Evolutionary conservation across 2,113 vertebrate genomes (phyloP), one percentile per base, ranked within the genome.

Genomic region (Melanostigma gelatinosum): DNA sequence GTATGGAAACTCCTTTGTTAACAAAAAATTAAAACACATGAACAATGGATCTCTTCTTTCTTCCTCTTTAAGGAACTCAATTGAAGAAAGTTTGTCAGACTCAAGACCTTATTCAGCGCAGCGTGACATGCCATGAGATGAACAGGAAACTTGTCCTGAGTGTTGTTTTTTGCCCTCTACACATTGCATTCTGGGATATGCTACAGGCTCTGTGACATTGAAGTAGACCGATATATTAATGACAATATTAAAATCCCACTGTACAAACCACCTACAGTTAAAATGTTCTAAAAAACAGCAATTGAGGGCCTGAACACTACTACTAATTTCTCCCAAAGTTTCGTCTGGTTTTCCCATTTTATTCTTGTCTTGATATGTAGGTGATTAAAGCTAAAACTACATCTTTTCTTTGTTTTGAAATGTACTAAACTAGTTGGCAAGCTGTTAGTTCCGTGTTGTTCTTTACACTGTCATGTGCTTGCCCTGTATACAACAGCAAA

Each of bases 81-180:
- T 63, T 6, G 42, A 46, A 55, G 58, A 52, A 48, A 73, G 40
- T 58, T 73, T 68, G 12, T 73, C 27, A 38, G 52, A 74, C 34
- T 60, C 20, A 40, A 82, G 8, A 78, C 40, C 54, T 65, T 76
- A 62, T 57, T 57, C 65, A 70, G 50, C 48, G 57, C 29, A 50
- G 38, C 7, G 22, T 46, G 36, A 55, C 54, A 36, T 52, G 54
- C 13, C 61, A n/a, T 54, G 6, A 68, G n/a, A 79, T 64, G 13
- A 62, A 54, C 48, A 29, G 5, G 57, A 18, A 50, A 54, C 9
- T 11, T 75, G 54, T 61, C 22, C 52, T 12, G 8, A 6, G 5
- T 34, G 32, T 4, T 24, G 57, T 64, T 65, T 75, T 18, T 57
- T 70, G 12, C 34, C 10, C 36, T 66, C 38, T 36, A 10, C 20